These are phyloP conservation scores for Chlamydotis undulata DNA, from an alignment of 2,113 vertebrate species.

Conservation along the genomic window DNA sequence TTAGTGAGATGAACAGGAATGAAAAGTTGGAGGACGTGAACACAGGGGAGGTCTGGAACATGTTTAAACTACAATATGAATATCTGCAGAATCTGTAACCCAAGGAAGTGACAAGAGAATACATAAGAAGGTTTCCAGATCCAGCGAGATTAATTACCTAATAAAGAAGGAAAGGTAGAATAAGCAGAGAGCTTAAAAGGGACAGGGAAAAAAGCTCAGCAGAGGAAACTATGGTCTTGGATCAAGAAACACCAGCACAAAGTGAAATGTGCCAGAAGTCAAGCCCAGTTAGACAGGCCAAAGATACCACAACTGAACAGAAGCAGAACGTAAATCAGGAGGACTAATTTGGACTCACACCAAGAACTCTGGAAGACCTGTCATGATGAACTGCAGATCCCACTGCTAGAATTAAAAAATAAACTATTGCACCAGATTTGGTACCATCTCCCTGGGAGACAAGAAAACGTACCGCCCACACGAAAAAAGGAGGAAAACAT, in stretches of 20 bases:
- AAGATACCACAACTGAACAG: not conserved
- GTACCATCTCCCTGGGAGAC: not conserved
- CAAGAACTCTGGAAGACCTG: not conserved
- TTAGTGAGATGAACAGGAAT: constrained; percentile 24
- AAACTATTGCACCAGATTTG: not conserved
- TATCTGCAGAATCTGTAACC: constrained; percentile 36
- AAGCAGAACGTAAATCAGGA: not conserved
- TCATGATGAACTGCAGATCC: not conserved
- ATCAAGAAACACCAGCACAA: constrained; percentile 20
- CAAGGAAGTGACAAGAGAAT: constrained; percentile 50
- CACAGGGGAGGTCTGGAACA: constrained; percentile 47
- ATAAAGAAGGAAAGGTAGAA: constrained; percentile 43
- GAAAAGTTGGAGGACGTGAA: not conserved
- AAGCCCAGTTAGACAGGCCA: not conserved
- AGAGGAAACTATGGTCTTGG: not conserved
- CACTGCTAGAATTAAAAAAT: not conserved
- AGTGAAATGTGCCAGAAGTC: not conserved
- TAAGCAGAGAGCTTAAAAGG: constrained; percentile 29
- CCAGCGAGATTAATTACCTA: constrained; percentile 36
- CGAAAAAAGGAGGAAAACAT: not conserved
- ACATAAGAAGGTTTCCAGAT: constrained; percentile 54
- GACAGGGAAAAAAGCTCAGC: not conserved
- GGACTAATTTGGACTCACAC: not conserved
- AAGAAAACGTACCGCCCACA: not conserved
- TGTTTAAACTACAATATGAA: constrained; percentile 23